These are phyloP conservation scores for Sitta carolinensis DNA, from an alignment of 2,797 vertebrate genomes.

Conservation along the genomic window DNA sequence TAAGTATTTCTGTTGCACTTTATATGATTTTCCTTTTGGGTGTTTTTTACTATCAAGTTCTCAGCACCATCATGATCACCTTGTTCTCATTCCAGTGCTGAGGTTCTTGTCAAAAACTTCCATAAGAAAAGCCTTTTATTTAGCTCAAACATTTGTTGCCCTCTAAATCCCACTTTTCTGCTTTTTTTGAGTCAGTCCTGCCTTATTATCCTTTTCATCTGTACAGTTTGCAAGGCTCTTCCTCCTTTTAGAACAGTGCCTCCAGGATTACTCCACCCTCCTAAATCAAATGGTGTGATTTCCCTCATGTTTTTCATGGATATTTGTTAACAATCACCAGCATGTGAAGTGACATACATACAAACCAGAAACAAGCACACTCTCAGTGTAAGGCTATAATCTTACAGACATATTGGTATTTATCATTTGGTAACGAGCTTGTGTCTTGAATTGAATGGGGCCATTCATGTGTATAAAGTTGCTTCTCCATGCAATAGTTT, in stretches of 20 bases:
- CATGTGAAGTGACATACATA: neutral
- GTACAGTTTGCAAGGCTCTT: neutral
- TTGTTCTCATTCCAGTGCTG: neutral
- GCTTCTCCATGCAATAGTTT: neutral
- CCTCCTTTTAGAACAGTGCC: neutral
- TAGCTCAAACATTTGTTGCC: neutral
- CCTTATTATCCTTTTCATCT: neutral
- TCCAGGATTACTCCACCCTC: neutral
- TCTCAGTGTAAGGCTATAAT: neutral
- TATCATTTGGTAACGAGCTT: neutral
- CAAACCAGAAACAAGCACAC: neutral
- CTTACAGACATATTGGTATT: neutral
- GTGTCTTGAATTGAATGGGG: neutral
- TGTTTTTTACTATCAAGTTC: neutral
- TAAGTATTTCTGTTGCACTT: constrained; percentile 8
- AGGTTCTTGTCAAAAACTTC: neutral
- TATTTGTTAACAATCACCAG: neutral
- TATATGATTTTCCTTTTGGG: neutral
- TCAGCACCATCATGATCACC: neutral
- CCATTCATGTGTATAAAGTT: neutral
- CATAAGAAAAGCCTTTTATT: neutral
- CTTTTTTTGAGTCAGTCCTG: neutral
- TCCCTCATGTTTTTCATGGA: neutral
- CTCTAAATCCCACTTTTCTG: neutral
- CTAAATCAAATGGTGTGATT: neutral